Conservation (phyloP, 92 coral and sea anemone species). For the Zoanthus sansibaricus region DNA sequence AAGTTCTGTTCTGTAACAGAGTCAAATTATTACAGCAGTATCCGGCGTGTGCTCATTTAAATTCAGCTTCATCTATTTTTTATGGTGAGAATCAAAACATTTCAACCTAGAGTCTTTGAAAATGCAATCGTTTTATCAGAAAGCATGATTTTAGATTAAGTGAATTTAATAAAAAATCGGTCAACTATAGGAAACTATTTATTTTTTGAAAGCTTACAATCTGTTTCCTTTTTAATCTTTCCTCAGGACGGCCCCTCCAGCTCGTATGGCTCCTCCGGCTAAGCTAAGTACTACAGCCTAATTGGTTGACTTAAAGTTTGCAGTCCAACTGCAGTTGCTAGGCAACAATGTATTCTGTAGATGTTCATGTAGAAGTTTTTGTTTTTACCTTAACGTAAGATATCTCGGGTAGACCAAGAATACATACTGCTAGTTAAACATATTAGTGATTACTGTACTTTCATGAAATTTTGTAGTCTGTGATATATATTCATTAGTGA, state of each 20-base stretch:
- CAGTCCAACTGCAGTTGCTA: conserved; percentile 31
- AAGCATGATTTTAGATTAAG: background rate
- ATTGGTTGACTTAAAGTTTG: background rate
- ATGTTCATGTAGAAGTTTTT: background rate
- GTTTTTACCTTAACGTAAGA: background rate
- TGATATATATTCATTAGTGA: too few species aligned
- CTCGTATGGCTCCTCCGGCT: conserved; percentile 69
- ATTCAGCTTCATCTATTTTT: too few species aligned
- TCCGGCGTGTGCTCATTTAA: background rate
- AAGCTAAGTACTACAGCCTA: conserved; percentile 85
- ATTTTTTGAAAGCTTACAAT: background rate
- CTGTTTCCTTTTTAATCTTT: background rate
- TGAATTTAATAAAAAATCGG: background rate
- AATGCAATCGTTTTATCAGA: background rate
- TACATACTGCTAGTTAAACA: background rate
- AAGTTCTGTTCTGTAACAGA: background rate
- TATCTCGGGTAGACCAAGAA: background rate
- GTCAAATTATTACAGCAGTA: background rate
- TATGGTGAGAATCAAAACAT: too few species aligned
- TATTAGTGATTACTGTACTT: background rate
- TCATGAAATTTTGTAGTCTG: too few species aligned
- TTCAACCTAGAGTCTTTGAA: background rate
- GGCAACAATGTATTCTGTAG: conserved; percentile 18
- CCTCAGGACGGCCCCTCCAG: conserved; percentile 57
- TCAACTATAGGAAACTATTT: background rate